Evolutionary conservation across 1,140 invertebrate genomes (phyloP).

Genomic region (Ceratosolen solmsi): DNA sequence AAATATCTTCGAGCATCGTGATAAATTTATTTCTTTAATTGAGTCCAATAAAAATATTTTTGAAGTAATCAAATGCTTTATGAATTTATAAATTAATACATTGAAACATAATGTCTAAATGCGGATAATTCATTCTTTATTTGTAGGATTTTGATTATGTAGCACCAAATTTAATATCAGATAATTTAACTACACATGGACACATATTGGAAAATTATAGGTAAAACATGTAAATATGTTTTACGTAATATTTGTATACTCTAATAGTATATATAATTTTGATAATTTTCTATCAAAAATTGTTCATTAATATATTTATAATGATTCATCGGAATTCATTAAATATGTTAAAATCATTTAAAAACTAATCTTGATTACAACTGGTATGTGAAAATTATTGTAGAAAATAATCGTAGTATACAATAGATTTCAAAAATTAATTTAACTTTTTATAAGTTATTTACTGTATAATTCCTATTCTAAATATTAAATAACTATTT

Average conservation of each 20-base stretch:
- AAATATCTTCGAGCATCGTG: slow-evolving; percentile 94
- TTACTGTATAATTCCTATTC: neutral
- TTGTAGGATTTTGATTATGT: slow-evolving; percentile 97
- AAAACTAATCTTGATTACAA: neutral
- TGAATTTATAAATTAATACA: neutral
- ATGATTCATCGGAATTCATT: neutral
- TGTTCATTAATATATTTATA: neutral
- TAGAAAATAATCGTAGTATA: neutral
- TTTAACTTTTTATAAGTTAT: slow-evolving; percentile 4
- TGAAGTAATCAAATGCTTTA: slow-evolving; percentile 77
- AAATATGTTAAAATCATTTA: neutral
- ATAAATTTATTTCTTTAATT: slow-evolving; percentile 94
- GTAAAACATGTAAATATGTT: neutral
- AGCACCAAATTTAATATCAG: slow-evolving; percentile 82
- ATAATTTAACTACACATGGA: neutral
- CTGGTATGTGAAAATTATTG: neutral
- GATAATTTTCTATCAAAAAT: neutral
- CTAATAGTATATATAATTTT: neutral
- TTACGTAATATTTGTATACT: neutral
- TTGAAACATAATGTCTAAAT: no score
- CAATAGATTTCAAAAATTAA: neutral
- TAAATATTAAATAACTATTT: neutral
- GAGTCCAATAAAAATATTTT: slow-evolving; percentile 96
- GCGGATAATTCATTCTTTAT: slow-evolving; percentile 24
- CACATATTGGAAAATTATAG: neutral